These are phyloP conservation scores for Myopa testacea DNA, from an alignment of 2,888 invertebrate species.

Conservation along the genomic window DNA sequence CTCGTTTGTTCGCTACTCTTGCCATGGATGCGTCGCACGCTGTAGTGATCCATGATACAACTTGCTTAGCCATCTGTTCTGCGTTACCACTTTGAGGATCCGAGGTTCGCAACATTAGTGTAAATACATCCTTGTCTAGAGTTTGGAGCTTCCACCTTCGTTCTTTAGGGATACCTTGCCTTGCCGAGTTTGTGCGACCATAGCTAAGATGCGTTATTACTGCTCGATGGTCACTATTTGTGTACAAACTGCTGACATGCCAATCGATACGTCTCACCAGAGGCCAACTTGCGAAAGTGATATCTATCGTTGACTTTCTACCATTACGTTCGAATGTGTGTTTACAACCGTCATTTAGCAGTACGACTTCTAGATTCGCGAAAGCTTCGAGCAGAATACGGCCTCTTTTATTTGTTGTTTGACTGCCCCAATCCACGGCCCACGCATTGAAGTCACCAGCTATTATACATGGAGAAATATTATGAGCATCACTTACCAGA, in stretches of 20 bases:
- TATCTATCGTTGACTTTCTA: conserved; percentile 8
- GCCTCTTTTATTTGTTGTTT: neutral
- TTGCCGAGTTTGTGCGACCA: neutral
- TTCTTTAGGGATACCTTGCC: neutral
- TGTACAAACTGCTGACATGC: neutral
- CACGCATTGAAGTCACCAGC: too few relatives aligned
- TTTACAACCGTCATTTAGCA: neutral
- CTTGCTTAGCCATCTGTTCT: too few relatives aligned
- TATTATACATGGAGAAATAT: too few relatives aligned
- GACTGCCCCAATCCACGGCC: too few relatives aligned
- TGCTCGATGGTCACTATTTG: neutral
- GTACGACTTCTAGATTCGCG: conserved; percentile 4
- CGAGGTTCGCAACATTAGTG: neutral
- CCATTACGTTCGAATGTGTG: conserved; percentile 5
- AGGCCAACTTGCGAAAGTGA: conserved; percentile 9
- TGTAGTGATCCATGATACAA: too few relatives aligned
- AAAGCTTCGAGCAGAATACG: conserved; percentile 13
- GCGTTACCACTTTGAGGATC: neutral
- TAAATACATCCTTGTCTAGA: neutral
- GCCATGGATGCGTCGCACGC: too few relatives aligned
- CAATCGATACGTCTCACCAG: neutral
- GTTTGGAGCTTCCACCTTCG: neutral
- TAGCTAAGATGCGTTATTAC: neutral
- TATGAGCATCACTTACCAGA: too few relatives aligned
- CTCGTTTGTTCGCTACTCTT: too few relatives aligned